phyloP scores from a whole-genome alignment of 2,888 invertebrate genomes.

The Pachliopta kotzebuea region DNA sequence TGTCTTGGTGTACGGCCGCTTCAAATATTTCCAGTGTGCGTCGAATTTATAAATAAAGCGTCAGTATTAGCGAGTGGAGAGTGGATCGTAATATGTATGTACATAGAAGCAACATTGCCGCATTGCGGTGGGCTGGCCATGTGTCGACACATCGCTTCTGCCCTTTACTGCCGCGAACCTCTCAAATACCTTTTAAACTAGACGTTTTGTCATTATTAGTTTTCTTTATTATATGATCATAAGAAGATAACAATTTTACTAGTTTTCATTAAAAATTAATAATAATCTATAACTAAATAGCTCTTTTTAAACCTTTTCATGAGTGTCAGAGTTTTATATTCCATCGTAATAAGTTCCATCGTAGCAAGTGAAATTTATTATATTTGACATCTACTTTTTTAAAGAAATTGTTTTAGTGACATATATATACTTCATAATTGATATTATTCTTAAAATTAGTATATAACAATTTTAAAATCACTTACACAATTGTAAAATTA shows the following conservation, averaged over 20 bases:
- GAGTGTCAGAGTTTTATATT: neutral
- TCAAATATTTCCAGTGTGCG: conserved; percentile 40
- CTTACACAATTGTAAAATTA: no score
- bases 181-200: conserved; percentile 51
- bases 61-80: conserved; percentile 58
- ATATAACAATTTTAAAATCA: no score
- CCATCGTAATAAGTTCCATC: no score
- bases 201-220: conserved; percentile 22
- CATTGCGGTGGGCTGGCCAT: conserved; percentile 73
- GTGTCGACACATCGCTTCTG: conserved; percentile 73
- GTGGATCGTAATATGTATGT: conserved; percentile 65
- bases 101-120: conserved; percentile 71
- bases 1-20: conserved; percentile 30
- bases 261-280: neutral
- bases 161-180: conserved; percentile 58
- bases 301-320: neutral
- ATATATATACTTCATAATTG: neutral
- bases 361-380: no score
- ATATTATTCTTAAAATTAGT: no score
- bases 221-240: neutral
- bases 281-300: neutral
- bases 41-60: conserved; percentile 53
- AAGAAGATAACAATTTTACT: neutral
- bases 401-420: neutral
- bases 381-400: neutral